Evolutionary conservation across 2,888 invertebrate species (phyloP), one percentile per base, ranked within the genome.

Genomic region (Melinaea menophilus): DNA sequence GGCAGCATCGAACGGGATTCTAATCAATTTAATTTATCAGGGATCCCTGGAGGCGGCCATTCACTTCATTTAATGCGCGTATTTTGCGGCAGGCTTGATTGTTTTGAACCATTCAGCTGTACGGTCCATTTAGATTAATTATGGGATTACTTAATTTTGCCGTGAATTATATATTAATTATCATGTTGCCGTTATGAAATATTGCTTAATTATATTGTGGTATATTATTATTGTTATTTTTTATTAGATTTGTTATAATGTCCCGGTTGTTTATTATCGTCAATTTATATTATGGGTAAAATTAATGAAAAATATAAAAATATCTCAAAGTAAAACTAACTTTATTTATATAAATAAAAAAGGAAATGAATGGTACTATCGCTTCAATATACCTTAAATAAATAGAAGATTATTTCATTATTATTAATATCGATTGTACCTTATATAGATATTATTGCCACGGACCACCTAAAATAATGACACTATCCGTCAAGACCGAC

Each of bases 21-120:
- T 90, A 90, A 90, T 90, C 90, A 90, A 90, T 90, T 90, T 90
- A 90, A 90, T 90, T 90, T 90, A 90, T 90, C 90, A 84, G 88
- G 88, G 87, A 87, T 90, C 89, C 88, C 89, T 79, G 74, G 88
- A 88, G 89, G 88, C 88, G 81, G 85, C 88, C 87, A 89, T 90
- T 90, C 90, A 89, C 88, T 90, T 90, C 90, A 89, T 90, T 90
- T 90, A 90, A 89, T 90, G 90, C 90, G 89, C 88, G 90, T 90
- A 90, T 90, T 90, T 90, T 90, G 90, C 86, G 90, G 90, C 85
- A 79, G 82, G 84, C 86, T 86, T 88, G 90, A 90, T 90, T 90
- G 90, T 90, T 90, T 90, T 90, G 88, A 90, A 90, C 88, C 90
- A 90, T 89, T 90, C 90, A 85, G 84, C 84, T 90, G 87, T 88